phyloP scores from a whole-genome alignment of 2,113 vertebrate species.

The Cyanistes caeruleus region DNA sequence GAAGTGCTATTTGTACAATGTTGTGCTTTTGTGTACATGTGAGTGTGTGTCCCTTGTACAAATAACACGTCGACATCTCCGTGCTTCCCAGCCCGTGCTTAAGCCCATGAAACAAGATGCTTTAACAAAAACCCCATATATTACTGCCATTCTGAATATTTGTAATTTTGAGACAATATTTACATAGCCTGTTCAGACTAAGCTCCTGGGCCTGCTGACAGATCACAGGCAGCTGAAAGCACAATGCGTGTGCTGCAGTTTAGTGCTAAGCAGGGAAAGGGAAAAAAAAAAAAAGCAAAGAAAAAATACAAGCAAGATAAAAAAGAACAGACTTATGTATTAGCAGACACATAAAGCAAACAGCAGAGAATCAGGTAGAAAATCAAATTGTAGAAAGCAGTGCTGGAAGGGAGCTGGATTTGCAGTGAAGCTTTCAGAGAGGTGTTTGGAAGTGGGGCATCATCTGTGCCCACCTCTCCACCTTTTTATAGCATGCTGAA shows the following conservation, averaged over 20 bases:
- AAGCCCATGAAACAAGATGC: constrained; percentile 61
- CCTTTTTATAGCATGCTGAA: neutral
- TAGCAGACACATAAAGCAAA: constrained; percentile 32
- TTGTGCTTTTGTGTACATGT: constrained; percentile 30
- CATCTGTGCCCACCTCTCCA: neutral
- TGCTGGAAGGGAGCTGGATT: neutral
- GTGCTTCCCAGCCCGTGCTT: constrained; percentile 1
- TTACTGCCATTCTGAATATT: constrained; percentile 67
- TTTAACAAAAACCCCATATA: constrained; percentile 58
- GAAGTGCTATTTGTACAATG: constrained; percentile 39
- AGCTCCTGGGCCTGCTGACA: constrained; percentile 16
- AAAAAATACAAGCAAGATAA: constrained; percentile 26
- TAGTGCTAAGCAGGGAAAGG: constrained; percentile 13
- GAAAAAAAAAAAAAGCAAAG: neutral
- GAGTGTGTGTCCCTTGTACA: constrained; percentile 28
- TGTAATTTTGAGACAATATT: constrained; percentile 68
- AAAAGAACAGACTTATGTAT: constrained; percentile 29
- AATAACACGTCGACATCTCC: constrained; percentile 33
- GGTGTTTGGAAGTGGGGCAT: neutral
- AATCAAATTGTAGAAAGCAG: neutral
- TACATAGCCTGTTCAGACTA: constrained; percentile 42
- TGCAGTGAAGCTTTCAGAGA: neutral
- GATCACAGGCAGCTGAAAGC: constrained; percentile 32
- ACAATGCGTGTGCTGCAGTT: neutral
- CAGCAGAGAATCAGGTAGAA: neutral